Percentiles rank a stretch among this genome's conserved stretches.
phyloP scores from a whole-genome alignment of 2,797 vertebrate species.

The Chaunax sp. region DNA sequence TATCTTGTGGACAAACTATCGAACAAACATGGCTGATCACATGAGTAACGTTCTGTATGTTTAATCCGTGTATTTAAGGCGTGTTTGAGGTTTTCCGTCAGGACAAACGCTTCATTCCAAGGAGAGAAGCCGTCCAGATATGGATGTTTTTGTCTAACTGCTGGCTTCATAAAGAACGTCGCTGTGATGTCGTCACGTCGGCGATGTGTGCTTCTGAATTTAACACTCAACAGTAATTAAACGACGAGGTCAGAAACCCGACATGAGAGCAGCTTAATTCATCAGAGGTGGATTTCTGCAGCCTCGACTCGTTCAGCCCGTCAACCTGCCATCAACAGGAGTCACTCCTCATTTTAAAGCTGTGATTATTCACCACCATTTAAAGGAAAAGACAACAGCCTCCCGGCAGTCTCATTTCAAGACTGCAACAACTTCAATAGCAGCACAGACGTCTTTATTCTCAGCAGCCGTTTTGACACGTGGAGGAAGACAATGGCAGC shows the following conservation, averaged over 20 bases:
- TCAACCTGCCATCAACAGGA: slow-evolving; percentile 58
- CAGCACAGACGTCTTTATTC: slow-evolving; percentile 37
- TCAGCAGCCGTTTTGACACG: slow-evolving; percentile 36
- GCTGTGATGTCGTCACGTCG: slow-evolving; percentile 19
- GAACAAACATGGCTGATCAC: too few relatives aligned
- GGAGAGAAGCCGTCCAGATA: slow-evolving; percentile 3
- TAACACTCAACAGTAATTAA: slow-evolving; percentile 32
- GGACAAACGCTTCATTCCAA: background rate
- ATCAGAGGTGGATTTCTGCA: slow-evolving; percentile 45
- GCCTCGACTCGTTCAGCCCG: slow-evolving; percentile 48
- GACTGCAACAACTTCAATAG: slow-evolving; percentile 56
- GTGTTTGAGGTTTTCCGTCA: too few relatives aligned
- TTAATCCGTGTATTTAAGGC: too few relatives aligned
- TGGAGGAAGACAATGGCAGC: slow-evolving; percentile 22
- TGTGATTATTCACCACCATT: slow-evolving; percentile 70
- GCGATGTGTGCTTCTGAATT: slow-evolving; percentile 12
- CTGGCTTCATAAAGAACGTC: background rate
- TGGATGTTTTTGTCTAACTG: slow-evolving; percentile 19
- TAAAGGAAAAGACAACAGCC: slow-evolving; percentile 66
- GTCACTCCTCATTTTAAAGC: slow-evolving; percentile 54
- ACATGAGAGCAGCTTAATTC: slow-evolving; percentile 65
- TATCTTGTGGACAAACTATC: too few relatives aligned
- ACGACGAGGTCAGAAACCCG: slow-evolving; percentile 41
- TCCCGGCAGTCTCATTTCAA: slow-evolving; percentile 60
- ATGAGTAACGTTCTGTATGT: too few relatives aligned